These are phyloP conservation scores for Lottia gigantea DNA, from an alignment of 2,888 invertebrate genomes.

Conservation along the genomic window DNA sequence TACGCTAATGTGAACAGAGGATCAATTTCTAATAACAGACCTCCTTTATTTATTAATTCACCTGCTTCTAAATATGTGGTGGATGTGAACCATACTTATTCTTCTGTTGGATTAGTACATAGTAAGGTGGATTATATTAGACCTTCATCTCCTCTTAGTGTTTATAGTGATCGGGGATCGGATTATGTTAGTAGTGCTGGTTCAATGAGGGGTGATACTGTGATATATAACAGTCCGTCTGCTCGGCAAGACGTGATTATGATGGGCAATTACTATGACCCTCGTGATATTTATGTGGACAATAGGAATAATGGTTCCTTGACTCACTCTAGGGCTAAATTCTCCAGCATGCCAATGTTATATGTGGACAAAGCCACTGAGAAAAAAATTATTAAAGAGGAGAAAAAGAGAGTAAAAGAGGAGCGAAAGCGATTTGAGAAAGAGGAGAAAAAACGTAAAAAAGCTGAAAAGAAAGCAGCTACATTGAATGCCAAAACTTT, in stretches of 20 bases:
- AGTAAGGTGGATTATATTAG: neutral
- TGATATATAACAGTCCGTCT: constrained; percentile 37
- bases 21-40: neutral
- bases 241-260: constrained; percentile 34
- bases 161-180: neutral
- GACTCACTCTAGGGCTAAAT: constrained; percentile 42
- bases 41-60: neutral
- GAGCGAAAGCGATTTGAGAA: constrained; percentile 50
- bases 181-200: constrained; percentile 4
- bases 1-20: constrained; percentile 4
- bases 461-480: constrained; percentile 47
- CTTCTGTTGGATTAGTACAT: neutral
- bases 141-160: neutral
- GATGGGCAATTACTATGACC: constrained; percentile 34
- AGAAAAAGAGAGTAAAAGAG: constrained; percentile 50
- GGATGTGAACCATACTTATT: neutral
- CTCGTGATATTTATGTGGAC: constrained; percentile 27
- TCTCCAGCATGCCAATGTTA: constrained; percentile 56
- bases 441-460: constrained; percentile 52
- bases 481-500: constrained; percentile 36
- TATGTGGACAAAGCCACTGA: constrained; percentile 41
- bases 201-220: neutral
- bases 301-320: constrained; percentile 34
- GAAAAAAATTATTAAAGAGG: constrained; percentile 49
- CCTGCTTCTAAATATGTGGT: neutral